phyloP scores from a whole-genome alignment of 2,888 invertebrate genomes.

The Tenthredo notha region DNA sequence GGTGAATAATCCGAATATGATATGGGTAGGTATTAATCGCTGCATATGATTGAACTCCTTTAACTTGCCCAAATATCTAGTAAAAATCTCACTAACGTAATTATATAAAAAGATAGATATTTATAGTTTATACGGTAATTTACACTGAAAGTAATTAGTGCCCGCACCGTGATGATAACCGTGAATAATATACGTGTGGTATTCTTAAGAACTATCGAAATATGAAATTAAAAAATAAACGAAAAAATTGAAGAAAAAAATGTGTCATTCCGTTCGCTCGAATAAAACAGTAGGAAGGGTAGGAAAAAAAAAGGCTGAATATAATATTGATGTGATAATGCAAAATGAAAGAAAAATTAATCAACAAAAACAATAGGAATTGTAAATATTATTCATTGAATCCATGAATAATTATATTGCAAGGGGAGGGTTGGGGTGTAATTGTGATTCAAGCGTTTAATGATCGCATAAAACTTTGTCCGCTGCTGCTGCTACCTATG shows the following conservation, averaged over 20 bases:
- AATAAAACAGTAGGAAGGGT: conserved; percentile 57
- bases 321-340: not conserved
- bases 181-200: not conserved
- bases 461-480: not conserved
- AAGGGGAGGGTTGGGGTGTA: not conserved
- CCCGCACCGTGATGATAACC: conserved; percentile 16
- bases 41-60: not conserved
- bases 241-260: not conserved
- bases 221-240: not conserved
- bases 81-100: not conserved
- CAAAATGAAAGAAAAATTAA: not conserved
- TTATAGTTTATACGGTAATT: not conserved
- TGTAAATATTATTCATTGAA: not conserved
- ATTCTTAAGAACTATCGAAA: not conserved
- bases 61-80: not conserved
- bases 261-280: conserved; percentile 54
- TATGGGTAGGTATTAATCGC: not conserved
- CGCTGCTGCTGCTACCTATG: not conserved
- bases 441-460: not conserved
- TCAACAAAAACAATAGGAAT: conserved; percentile 8
- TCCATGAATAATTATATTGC: not conserved
- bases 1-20: not conserved
- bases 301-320: conserved; percentile 13
- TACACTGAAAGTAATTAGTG: not conserved
- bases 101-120: not conserved